Evolutionary conservation across 2,113 vertebrate species (phyloP).

Genomic region (Chaetodon auriga): DNA sequence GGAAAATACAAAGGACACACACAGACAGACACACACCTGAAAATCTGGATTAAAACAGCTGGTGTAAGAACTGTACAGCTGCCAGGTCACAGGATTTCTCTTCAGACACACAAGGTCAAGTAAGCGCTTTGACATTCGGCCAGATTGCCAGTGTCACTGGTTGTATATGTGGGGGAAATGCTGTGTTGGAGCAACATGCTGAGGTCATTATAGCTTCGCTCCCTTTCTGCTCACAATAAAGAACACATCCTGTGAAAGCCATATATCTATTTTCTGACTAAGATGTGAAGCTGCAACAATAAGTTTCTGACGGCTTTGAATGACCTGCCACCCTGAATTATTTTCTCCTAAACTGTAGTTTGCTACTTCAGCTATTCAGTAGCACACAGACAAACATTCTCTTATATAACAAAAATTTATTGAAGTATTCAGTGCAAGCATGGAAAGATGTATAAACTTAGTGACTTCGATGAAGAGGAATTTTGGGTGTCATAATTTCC

Average conservation of each 20-base stretch:
- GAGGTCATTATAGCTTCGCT: constrained; percentile 19
- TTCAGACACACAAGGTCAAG: constrained; percentile 55
- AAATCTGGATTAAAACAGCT: constrained; percentile 52
- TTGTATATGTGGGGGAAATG: constrained; percentile 2
- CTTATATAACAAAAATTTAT: not conserved
- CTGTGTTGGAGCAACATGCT: constrained; percentile 24
- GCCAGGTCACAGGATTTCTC: constrained; percentile 44
- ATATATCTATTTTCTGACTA: not conserved
- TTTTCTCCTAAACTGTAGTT: not conserved
- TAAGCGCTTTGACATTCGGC: constrained; percentile 53
- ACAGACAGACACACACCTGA: constrained; percentile 26
- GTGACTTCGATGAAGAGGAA: not conserved
- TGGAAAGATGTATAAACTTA: not conserved
- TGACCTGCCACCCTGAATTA: not conserved
- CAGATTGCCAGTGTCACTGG: constrained; percentile 35
- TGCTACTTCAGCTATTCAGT: not conserved
- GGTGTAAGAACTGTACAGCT: constrained; percentile 30
- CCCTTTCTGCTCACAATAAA: not conserved
- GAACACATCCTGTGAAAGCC: not conserved
- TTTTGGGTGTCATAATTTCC: not conserved
- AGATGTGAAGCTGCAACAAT: not conserved
- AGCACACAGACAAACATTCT: not conserved
- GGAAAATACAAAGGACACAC: not conserved
- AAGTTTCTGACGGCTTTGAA: constrained; percentile 1
- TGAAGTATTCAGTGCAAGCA: not conserved